Conservation (phyloP, 2,888 invertebrate species). For the Leptopilina myrica region DNA sequence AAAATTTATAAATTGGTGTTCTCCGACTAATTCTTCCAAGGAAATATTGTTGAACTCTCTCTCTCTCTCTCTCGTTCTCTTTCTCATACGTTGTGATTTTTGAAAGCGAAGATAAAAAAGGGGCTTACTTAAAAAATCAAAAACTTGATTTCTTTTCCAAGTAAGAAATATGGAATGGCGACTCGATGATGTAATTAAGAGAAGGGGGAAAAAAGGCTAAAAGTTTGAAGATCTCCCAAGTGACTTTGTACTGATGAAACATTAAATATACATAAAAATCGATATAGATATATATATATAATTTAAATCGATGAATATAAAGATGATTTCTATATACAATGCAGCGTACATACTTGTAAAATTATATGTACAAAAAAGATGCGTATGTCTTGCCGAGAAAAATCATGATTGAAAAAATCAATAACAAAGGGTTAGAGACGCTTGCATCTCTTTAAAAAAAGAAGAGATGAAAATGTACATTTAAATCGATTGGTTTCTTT, state of each 20-base stretch:
- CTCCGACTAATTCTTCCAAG: neutral
- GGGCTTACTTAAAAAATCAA: neutral
- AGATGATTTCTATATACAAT: constrained; percentile 27
- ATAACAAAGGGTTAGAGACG: constrained; percentile 3
- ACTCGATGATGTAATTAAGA: neutral
- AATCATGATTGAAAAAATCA: neutral
- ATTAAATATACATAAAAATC: constrained; percentile 19
- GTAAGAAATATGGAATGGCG: neutral
- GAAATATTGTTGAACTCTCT: neutral
- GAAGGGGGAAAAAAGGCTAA: neutral
- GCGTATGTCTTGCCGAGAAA: neutral
- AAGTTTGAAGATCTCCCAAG: constrained; percentile 8
- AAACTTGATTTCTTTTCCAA: constrained; percentile 1
- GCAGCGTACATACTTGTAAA: constrained; percentile 30
- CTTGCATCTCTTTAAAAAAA: constrained; percentile 15
- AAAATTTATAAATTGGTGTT: constrained; percentile 17
- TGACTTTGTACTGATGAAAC: constrained; percentile 30
- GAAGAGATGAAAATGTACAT: constrained; percentile 33
- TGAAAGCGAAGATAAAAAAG: neutral
- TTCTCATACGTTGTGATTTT: neutral
- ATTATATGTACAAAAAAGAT: constrained; percentile 26
- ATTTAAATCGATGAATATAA: constrained; percentile 10
- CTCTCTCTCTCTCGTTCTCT: neutral
- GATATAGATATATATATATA: neutral
- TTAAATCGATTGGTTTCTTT: neutral